These are phyloP conservation scores for Engystomops pustulosus DNA, from an alignment of 2,113 vertebrate species.

Conservation along the genomic window DNA sequence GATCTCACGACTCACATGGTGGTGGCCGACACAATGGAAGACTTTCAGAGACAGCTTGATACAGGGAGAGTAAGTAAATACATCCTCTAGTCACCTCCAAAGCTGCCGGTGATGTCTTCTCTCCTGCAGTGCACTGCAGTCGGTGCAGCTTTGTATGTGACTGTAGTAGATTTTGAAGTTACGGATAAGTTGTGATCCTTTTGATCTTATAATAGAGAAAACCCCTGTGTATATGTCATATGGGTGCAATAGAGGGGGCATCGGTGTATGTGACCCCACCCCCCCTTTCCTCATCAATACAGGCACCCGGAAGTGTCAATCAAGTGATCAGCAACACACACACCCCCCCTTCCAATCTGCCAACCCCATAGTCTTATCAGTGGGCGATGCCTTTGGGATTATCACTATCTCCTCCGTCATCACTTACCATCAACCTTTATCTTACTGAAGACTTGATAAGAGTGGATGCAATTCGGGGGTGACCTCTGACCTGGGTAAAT, in stretches of 20 bases:
- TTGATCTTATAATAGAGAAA: too few species aligned
- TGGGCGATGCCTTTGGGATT: background rate
- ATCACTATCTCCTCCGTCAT: background rate
- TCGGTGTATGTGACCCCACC: too few species aligned
- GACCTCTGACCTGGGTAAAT: background rate
- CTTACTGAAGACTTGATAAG: background rate
- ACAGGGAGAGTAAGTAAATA: constrained; percentile 85
- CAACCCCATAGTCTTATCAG: background rate
- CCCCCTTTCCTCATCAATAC: too few species aligned
- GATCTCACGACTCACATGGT: constrained; percentile 91
- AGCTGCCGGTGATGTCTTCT: too few species aligned
- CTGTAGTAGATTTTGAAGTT: too few species aligned
- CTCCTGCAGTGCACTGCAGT: background rate
- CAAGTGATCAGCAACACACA: too few species aligned
- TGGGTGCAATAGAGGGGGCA: too few species aligned
- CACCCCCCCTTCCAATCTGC: too few species aligned
- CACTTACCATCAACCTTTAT: too few species aligned
- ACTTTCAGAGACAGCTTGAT: constrained; percentile 91
- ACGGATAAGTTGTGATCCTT: too few species aligned
- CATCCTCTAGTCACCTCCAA: background rate
- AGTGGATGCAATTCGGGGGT: background rate
- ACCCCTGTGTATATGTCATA: too few species aligned
- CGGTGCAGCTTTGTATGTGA: background rate
- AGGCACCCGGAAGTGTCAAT: too few species aligned
- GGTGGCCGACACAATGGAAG: constrained; percentile 85